Base-by-base conservation (phyloP, 2,113 vertebrate genomes). In the Corythaeola cristata region DNA sequence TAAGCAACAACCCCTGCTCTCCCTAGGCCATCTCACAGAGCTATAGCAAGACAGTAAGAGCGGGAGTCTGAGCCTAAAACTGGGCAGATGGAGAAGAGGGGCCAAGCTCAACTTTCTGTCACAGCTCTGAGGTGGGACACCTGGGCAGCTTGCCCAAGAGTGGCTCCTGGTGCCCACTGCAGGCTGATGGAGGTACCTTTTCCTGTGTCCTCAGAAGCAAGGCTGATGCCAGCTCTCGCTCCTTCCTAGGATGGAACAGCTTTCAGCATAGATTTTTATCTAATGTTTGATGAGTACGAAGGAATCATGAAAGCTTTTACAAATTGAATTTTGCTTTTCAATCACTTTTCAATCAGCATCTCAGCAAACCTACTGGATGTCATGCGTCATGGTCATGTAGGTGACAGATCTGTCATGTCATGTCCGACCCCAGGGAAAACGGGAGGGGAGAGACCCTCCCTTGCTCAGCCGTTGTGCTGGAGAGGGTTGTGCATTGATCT, bases 261-360 rank as follows among this genome's bases (percentile, higher is more conserved):
- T 80, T 55, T 63, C 35, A 8, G 30, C 64, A 39, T 21, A 63
- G 68, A 45, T 80, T 90, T 66, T 71, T 44, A n/a, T 30, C 55
- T 77, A 6, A 3, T 59, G 8, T 80, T 63, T 90, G 81, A 50
- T 41, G 67, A n/a, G 12, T 41, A 6, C 2, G 1, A 53, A 88
- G 44, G 53, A 68, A 69, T 62, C 2, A 1, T 39, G 63, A 76
- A 69, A 79, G 62, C 58, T 64, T 88, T 85, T 69, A 85, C 60
- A 96, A 82, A 93, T 79, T 0, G 13, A 69, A 53, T 88, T 88
- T 76, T 91, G 67, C 81, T 90, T 84, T 85, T 90, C 88, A 69
- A 22, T 94, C 89, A 22, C 55, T 47, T 59, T 71, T 93, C 89
- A 55, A 88, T 81, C 88, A 90, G 37, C 82, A 23, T 62, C 35